Conservation (phyloP, 2,113 vertebrate genomes). For the Thalassarche chlororhynchos region DNA sequence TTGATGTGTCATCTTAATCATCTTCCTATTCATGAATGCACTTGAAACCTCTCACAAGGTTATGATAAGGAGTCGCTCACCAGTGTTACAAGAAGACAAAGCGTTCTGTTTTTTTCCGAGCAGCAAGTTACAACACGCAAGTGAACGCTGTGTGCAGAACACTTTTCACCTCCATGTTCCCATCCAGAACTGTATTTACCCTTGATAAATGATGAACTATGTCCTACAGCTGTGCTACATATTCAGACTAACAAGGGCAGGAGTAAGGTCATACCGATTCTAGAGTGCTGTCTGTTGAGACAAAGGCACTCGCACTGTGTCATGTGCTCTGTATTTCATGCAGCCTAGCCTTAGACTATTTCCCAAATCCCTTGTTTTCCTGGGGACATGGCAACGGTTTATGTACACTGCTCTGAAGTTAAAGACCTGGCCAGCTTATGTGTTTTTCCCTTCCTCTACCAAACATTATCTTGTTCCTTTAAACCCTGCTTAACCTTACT, state of each 20-base stretch:
- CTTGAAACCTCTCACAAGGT: slow-evolving; percentile 32
- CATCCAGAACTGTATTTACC: slow-evolving; percentile 35
- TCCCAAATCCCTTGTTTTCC: background rate
- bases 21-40: background rate
- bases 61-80: slow-evolving; percentile 18
- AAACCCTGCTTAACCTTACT: slow-evolving; percentile 35
- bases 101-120: background rate
- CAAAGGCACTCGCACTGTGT: background rate
- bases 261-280: slow-evolving; percentile 4
- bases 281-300: background rate
- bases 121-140: slow-evolving; percentile 38
- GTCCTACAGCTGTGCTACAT: slow-evolving; percentile 45
- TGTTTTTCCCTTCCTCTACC: slow-evolving; percentile 1
- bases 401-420: background rate
- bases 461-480: slow-evolving; percentile 46
- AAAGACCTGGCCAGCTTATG: background rate
- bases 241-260: slow-evolving; percentile 38
- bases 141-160: background rate
- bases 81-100: slow-evolving; percentile 45
- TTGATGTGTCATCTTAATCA: slow-evolving; percentile 47
- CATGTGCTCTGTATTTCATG: background rate
- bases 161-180: slow-evolving; percentile 23
- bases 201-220: slow-evolving; percentile 41
- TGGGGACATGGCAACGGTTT: background rate
- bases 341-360: background rate